Evolutionary conservation across 2,113 vertebrate species (phyloP).

Genomic region (Xiphophorus maculatus): DNA sequence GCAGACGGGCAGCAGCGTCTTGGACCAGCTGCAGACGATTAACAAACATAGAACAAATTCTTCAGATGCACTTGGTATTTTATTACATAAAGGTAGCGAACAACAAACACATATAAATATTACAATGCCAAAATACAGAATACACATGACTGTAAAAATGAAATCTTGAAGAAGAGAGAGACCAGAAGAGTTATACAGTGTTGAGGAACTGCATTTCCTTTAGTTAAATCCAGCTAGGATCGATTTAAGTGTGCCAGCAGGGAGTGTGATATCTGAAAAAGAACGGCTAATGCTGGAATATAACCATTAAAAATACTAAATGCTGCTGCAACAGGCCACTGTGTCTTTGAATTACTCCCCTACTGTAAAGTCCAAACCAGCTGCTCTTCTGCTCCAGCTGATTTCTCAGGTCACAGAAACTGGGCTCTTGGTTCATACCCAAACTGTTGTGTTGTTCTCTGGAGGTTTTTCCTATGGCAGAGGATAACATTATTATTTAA

Average conservation of each 20-base stretch:
- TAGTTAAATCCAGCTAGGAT: background rate
- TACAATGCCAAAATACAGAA: slow-evolving; percentile 42
- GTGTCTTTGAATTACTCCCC: slow-evolving; percentile 42
- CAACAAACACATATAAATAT: slow-evolving; percentile 67
- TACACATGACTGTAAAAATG: slow-evolving; percentile 5
- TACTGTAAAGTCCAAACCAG: slow-evolving; percentile 11
- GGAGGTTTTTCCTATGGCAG: slow-evolving; percentile 75
- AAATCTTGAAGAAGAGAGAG: slow-evolving; percentile 2
- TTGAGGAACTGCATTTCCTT: background rate
- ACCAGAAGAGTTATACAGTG: background rate
- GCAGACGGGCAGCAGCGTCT: background rate
- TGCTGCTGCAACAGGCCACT: slow-evolving; percentile 59
- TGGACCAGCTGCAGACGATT: background rate
- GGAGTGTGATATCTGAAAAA: background rate
- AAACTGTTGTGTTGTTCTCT: slow-evolving; percentile 79
- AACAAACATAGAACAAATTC: slow-evolving; percentile 28
- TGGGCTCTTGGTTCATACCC: slow-evolving; percentile 73
- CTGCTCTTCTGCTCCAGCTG: background rate
- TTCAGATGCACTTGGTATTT: slow-evolving; percentile 63
- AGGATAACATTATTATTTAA: background rate
- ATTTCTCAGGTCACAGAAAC: background rate
- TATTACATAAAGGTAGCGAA: slow-evolving; percentile 30
- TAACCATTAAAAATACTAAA: background rate
- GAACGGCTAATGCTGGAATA: slow-evolving; percentile 33
- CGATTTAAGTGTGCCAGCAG: slow-evolving; percentile 10